phyloP scores from a whole-genome alignment of 1,140 invertebrate genomes.

The Oryzaephilus surinamensis region DNA sequence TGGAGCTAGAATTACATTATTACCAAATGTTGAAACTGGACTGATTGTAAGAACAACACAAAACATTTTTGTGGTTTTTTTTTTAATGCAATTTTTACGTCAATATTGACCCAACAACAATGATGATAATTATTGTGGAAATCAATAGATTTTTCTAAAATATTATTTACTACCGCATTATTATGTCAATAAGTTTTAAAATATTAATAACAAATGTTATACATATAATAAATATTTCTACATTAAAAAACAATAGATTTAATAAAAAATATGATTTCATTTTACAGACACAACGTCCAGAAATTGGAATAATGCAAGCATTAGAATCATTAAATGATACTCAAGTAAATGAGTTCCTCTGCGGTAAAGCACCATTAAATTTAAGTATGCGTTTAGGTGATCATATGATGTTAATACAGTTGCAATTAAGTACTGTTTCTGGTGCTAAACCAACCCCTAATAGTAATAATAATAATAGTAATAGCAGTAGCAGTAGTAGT shows the following conservation, averaged over 20 bases:
- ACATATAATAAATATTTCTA: too few relatives aligned
- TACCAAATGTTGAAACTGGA: conserved; percentile 89
- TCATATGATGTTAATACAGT: conserved; percentile 93
- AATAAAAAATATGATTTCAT: too few relatives aligned
- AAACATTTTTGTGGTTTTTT: conserved; percentile 1
- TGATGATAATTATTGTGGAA: too few relatives aligned
- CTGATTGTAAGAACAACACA: conserved; percentile 76
- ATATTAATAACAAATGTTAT: too few relatives aligned
- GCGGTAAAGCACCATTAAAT: conserved; percentile 85
- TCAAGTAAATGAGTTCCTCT: conserved; percentile 90
- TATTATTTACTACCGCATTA: too few relatives aligned
- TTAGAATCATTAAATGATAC: conserved; percentile 86
- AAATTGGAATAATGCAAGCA: conserved; percentile 90
- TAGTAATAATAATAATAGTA: too few relatives aligned
- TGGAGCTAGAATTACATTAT: conserved; percentile 76
- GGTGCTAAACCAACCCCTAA: conserved; percentile 28
- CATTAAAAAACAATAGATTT: too few relatives aligned
- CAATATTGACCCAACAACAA: too few relatives aligned
- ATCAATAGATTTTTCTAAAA: too few relatives aligned
- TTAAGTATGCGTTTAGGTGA: conserved; percentile 89
- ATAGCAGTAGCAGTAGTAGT: too few relatives aligned
- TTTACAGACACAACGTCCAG: conserved; percentile 77
- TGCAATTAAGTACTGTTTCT: conserved; percentile 78
- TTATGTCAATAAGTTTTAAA: too few relatives aligned
- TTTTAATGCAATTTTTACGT: background rate